These are phyloP conservation scores for Regulus satrapa DNA, from an alignment of 2,113 vertebrate genomes.

Conservation along the genomic window DNA sequence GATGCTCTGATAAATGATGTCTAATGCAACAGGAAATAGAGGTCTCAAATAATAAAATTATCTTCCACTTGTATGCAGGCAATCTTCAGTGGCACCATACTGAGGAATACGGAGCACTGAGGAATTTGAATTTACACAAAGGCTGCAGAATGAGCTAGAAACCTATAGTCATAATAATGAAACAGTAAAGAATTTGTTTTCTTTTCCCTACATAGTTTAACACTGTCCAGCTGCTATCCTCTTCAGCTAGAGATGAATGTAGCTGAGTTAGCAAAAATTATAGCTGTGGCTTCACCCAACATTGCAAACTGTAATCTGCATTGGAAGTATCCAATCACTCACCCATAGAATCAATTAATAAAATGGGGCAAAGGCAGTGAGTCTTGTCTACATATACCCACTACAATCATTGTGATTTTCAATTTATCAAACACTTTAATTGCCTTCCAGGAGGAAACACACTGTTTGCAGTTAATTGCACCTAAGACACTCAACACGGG, in stretches of 20 bases:
- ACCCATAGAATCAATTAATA: background rate
- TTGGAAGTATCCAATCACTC: background rate
- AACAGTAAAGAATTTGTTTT: background rate
- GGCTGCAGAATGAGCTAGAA: background rate
- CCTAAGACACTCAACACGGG: background rate
- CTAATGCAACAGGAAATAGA: background rate
- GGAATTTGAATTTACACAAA: background rate
- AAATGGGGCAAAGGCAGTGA: background rate
- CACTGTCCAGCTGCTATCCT: background rate
- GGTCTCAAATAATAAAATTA: background rate
- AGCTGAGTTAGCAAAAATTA: background rate
- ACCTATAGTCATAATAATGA: background rate
- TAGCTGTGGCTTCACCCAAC: background rate
- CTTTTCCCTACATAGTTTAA: background rate
- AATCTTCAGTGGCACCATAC: background rate
- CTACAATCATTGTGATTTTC: background rate
- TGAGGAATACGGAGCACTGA: no score
- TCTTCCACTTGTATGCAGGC: background rate
- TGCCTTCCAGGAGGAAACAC: background rate
- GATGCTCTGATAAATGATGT: background rate
- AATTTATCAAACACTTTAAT: background rate
- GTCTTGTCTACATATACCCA: background rate
- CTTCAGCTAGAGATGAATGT: background rate
- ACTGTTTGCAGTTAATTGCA: background rate
- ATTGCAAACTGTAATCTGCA: accelerated